phyloP scores from a whole-genome alignment of 2,797 vertebrate species.

The Rhynchotus rufescens region DNA sequence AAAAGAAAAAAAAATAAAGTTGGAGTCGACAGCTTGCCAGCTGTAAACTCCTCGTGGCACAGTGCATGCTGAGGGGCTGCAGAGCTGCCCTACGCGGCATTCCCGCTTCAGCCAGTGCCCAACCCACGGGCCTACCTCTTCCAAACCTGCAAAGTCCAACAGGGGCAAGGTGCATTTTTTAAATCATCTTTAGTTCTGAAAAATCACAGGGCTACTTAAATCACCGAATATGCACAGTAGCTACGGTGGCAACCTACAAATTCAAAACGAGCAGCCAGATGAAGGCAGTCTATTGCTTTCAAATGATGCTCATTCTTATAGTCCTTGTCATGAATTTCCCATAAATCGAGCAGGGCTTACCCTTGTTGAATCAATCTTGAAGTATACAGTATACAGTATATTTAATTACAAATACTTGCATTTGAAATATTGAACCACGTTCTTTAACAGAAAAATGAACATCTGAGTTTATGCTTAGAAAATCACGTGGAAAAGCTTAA shows the following conservation, averaged over 20 bases:
- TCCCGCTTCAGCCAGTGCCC: not conserved
- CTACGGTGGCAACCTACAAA: not conserved
- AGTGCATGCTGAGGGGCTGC: not conserved
- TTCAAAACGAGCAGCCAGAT: not conserved
- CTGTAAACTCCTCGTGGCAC: not conserved
- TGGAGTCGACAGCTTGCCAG: not conserved
- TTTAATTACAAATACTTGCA: not conserved
- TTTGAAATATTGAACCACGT: not conserved
- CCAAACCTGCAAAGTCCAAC: not conserved
- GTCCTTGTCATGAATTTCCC: not conserved
- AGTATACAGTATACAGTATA: not conserved
- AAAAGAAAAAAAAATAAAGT: not conserved
- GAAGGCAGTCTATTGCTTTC: not conserved
- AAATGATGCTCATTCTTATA: not conserved
- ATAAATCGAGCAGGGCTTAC: not conserved
- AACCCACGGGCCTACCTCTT: not conserved
- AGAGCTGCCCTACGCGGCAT: not conserved
- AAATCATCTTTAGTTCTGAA: not conserved
- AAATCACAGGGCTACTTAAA: not conserved
- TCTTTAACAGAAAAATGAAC: not conserved
- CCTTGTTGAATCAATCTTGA: not conserved
- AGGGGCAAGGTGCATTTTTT: fast-evolving
- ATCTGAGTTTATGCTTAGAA: not conserved
- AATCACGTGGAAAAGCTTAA: not conserved
- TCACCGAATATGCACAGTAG: not conserved